These are phyloP conservation scores for Plecotus auritus DNA, from an alignment of 2,113 vertebrate genomes.

Conservation along the genomic window DNA sequence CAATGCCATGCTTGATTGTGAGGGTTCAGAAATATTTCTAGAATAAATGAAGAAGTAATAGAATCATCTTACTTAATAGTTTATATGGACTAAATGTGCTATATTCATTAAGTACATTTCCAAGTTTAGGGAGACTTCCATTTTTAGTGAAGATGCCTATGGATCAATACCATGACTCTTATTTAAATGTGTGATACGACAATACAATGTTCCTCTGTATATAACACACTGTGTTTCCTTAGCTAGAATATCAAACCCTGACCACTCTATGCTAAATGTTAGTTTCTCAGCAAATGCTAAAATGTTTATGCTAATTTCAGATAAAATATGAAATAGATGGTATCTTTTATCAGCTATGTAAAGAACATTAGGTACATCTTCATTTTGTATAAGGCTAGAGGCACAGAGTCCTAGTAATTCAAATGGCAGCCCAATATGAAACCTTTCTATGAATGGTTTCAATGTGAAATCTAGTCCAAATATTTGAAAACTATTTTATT, in stretches of 20 bases:
- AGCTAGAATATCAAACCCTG: neutral
- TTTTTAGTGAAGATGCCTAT: neutral
- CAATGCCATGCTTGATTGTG: neutral
- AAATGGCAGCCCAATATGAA: neutral
- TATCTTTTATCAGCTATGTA: neutral
- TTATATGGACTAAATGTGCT: neutral
- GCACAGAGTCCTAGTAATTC: neutral
- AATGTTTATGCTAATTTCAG: neutral
- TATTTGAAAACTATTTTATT: conserved; percentile 22
- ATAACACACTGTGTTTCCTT: neutral
- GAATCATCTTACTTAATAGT: neutral
- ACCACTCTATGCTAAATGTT: neutral
- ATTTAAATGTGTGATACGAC: neutral
- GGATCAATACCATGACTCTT: neutral
- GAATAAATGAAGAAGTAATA: neutral
- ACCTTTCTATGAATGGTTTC: neutral
- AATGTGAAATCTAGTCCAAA: neutral
- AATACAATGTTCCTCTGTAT: neutral
- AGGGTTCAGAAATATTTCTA: conserved; percentile 7
- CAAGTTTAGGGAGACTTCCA: neutral
- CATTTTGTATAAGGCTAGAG: neutral
- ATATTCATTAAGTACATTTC: neutral
- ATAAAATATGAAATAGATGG: neutral
- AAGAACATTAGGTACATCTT: neutral
- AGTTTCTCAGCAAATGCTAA: neutral